Conservation (phyloP, 2,888 invertebrate species). For the Eristalinus aeneus region DNA sequence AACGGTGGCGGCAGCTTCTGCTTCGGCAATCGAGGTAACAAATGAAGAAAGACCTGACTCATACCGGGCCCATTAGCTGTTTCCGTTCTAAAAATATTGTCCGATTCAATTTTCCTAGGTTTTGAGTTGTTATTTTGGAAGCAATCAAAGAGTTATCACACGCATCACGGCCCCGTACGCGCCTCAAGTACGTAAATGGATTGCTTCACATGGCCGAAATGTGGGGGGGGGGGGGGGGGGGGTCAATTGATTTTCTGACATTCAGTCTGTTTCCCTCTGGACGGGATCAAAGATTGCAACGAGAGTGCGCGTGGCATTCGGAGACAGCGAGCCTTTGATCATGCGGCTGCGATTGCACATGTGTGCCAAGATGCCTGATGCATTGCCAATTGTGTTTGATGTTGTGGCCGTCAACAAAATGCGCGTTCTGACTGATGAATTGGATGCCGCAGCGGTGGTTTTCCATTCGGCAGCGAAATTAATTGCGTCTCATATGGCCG, state of each 20-base stretch:
- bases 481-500: too few relatives aligned
- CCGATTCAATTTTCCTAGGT: constrained; percentile 7
- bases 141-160: constrained; percentile 41
- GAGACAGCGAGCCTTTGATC: neutral
- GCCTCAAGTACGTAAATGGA: neutral
- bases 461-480: too few relatives aligned
- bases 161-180: constrained; percentile 2
- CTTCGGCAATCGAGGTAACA: neutral
- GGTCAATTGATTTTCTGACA: neutral
- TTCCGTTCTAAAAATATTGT: constrained; percentile 56
- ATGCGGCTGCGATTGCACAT: neutral
- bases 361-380: neutral
- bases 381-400: neutral
- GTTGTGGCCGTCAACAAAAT: neutral
- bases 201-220: too few relatives aligned
- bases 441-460: too few relatives aligned
- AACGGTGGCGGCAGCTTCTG: neutral
- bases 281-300: neutral
- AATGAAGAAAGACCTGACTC: constrained; percentile 41
- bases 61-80: constrained; percentile 30
- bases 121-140: constrained; percentile 13
- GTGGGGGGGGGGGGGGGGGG: neutral
- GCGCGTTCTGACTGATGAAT: too few relatives aligned
- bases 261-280: neutral
- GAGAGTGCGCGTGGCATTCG: neutral